phyloP scores from a whole-genome alignment of 1,140 invertebrate species.

The Drosophila willistoni region DNA sequence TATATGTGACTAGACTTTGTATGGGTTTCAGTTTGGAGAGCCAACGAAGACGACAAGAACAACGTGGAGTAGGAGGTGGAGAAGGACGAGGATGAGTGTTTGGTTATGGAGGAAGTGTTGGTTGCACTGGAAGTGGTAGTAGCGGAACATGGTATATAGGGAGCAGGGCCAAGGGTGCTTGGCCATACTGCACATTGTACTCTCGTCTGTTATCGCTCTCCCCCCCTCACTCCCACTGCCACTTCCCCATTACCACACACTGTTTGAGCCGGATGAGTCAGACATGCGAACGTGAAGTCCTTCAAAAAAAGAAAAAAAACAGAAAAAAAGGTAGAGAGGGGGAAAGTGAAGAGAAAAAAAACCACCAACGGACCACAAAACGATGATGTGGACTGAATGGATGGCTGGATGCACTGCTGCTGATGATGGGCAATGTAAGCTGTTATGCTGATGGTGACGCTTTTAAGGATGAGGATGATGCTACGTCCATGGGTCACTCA shows the following conservation, averaged over 20 bases:
- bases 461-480: not conserved
- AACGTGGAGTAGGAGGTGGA: constrained; percentile 2
- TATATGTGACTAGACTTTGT: constrained; percentile 56
- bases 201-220: constrained; percentile 2
- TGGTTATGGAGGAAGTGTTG: constrained; percentile 3
- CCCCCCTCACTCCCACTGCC: not conserved
- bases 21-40: constrained; percentile 51
- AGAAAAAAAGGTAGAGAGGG: constrained; percentile 4
- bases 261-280: constrained; percentile 56
- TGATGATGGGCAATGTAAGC: constrained; percentile 38
- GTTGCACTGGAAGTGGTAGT: not conserved
- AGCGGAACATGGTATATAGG: not conserved
- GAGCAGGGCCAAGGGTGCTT: constrained; percentile 23
- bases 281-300: constrained; percentile 63
- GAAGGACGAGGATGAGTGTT: constrained; percentile 15
- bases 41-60: too few relatives aligned
- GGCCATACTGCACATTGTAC: constrained; percentile 54
- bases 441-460: constrained; percentile 23
- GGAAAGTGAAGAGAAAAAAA: constrained; percentile 6
- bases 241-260: not conserved
- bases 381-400: constrained; percentile 13
- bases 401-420: not conserved
- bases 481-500: constrained; percentile 42
- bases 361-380: constrained; percentile 50
- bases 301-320: constrained; percentile 35